phyloP scores from a whole-genome alignment of 2,113 vertebrate species.

The Irena cyanogastra region DNA sequence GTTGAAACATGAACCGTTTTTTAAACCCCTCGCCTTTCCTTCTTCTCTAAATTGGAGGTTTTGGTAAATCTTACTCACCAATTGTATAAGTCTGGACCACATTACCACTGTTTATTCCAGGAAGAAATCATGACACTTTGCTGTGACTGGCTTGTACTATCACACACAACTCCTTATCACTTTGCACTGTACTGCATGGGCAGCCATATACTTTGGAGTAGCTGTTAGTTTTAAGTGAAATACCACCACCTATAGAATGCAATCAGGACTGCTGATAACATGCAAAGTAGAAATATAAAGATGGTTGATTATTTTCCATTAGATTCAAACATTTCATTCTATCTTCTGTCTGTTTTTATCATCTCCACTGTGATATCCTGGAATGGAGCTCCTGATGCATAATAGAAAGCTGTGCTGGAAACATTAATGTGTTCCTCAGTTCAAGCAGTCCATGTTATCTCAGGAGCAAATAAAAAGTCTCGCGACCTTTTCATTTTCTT shows the following conservation, averaged over 20 bases:
- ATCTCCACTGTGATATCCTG: conserved; percentile 59
- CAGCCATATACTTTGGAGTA: background rate
- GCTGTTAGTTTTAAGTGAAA: conserved; percentile 68
- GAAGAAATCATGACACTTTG: background rate
- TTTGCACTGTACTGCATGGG: background rate
- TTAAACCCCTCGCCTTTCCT: rapidly evolving
- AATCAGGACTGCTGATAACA: conserved; percentile 69
- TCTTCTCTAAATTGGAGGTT: background rate
- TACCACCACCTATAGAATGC: conserved; percentile 50
- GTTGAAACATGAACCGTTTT: background rate
- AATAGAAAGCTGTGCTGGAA: conserved; percentile 70
- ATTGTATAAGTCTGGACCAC: background rate
- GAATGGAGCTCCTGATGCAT: conserved; percentile 68
- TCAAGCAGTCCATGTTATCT: conserved; percentile 67
- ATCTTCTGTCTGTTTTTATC: conserved; percentile 75
- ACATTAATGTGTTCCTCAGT: conserved; percentile 71
- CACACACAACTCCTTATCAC: background rate
- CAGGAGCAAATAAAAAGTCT: conserved; percentile 75
- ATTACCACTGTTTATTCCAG: background rate
- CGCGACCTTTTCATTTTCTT: conserved; percentile 74
- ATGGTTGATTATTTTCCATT: conserved; percentile 74
- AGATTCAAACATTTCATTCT: conserved; percentile 66
- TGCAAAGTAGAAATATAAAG: conserved; percentile 74
- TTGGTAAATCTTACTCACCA: background rate
- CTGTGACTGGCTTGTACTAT: background rate